These are phyloP conservation scores for Blennius ocellaris DNA, from an alignment of 2,113 vertebrate genomes.

Conservation along the genomic window DNA sequence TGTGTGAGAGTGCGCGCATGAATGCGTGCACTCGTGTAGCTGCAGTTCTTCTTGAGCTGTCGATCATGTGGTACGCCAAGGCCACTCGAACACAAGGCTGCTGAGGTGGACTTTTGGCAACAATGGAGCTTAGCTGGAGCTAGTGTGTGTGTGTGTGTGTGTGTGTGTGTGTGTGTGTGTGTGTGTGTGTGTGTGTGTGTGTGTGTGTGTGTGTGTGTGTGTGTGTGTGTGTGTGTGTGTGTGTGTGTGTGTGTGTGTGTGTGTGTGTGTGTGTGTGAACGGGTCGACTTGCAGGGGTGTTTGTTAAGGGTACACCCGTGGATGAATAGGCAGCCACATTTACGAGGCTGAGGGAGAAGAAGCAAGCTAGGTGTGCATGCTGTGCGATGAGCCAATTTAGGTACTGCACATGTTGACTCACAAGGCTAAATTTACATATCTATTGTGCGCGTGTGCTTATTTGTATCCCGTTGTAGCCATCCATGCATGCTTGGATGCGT, in stretches of 20 bases:
- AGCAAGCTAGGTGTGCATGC: constrained; percentile 31
- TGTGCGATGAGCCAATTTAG: constrained; percentile 60
- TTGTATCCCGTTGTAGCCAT: constrained; percentile 34
- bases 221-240: too few relatives aligned
- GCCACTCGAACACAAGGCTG: constrained; percentile 67
- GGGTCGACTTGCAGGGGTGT: neutral
- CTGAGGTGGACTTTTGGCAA: constrained; percentile 75
- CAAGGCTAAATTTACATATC: constrained; percentile 62
- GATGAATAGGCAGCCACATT: constrained; percentile 16
- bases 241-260: too few relatives aligned
- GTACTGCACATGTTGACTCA: constrained; percentile 53
- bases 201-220: too few relatives aligned
- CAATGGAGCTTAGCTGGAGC: constrained; percentile 50
- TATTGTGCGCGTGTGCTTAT: constrained; percentile 20
- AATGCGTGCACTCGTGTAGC: constrained; percentile 46
- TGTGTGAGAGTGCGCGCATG: constrained; percentile 31
- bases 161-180: neutral
- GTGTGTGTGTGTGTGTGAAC: neutral
- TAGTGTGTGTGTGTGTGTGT: neutral
- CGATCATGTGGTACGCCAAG: constrained; percentile 67
- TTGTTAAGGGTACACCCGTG: constrained; percentile 39
- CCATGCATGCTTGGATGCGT: constrained; percentile 36
- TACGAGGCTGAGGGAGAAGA: constrained; percentile 41
- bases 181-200: too few relatives aligned
- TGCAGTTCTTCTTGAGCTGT: constrained; percentile 66